A percentile compares a stretch with the other conserved stretches of the same genome.
phyloP scores from a whole-genome alignment of 2,113 vertebrate species.

The Datnioides undecimradiatus region DNA sequence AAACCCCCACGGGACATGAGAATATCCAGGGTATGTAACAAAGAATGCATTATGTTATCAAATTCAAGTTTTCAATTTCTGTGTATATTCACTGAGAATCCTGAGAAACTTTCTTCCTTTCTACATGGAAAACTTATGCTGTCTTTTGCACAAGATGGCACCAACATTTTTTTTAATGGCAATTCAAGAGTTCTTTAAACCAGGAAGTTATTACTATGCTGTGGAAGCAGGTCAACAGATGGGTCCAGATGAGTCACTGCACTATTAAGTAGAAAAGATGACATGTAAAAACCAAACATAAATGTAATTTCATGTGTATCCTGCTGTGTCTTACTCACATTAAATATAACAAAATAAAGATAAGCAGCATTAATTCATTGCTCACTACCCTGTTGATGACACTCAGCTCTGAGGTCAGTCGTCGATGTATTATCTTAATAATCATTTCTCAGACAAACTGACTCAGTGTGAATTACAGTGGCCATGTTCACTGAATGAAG shows the following conservation, averaged over 20 bases:
- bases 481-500: not conserved
- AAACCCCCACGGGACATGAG: slow-evolving; percentile 14
- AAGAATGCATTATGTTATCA: slow-evolving; percentile 24
- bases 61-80: slow-evolving; percentile 11
- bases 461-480: not conserved
- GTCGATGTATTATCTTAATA: too few species aligned
- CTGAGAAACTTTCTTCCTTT: too few species aligned
- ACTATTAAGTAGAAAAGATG: not conserved
- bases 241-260: not conserved
- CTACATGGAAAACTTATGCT: too few species aligned
- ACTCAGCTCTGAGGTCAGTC: not conserved
- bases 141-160: not conserved
- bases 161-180: too few species aligned
- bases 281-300: not conserved
- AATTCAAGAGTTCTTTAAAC: too few species aligned
- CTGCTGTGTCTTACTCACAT: not conserved
- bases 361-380: not conserved
- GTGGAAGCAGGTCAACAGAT: not conserved
- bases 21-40: slow-evolving; percentile 28
- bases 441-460: not conserved
- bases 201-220: not conserved
- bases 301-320: not conserved
- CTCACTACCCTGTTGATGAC: not conserved
- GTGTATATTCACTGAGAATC: slow-evolving; percentile 2
- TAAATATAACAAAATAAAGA: not conserved